A percentile compares a stretch with the other conserved stretches of the same genome.
Conservation (phyloP, 2,797 vertebrate species). For the Anisognathus igniventris region DNA sequence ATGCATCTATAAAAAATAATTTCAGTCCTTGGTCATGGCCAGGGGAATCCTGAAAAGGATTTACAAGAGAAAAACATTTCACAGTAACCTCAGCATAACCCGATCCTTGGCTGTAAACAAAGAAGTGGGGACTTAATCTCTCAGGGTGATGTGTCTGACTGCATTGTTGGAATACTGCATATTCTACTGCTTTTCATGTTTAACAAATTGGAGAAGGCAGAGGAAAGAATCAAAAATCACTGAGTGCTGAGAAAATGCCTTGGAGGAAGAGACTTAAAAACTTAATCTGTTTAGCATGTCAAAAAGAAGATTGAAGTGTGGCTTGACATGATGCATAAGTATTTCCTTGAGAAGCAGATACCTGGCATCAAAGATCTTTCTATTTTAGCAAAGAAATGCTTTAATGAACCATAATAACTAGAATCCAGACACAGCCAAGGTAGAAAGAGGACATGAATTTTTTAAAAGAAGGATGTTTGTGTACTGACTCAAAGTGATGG, state of each 20-base stretch:
- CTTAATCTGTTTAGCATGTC: slow-evolving; percentile 33
- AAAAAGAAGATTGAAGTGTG: slow-evolving; percentile 32
- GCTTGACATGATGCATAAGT: neutral
- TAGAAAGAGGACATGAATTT: neutral
- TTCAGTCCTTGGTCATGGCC: neutral
- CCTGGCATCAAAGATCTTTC: neutral
- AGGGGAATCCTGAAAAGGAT: neutral
- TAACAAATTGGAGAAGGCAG: neutral
- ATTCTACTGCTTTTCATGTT: neutral
- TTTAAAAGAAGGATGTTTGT: neutral
- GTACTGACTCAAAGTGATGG: neutral
- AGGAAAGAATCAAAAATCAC: neutral
- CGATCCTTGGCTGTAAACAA: neutral
- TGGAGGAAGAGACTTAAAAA: slow-evolving; percentile 9
- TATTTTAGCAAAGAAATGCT: neutral
- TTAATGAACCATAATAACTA: slow-evolving; percentile 2
- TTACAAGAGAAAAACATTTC: neutral
- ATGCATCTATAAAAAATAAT: neutral
- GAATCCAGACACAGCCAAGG: neutral
- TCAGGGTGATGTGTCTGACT: neutral
- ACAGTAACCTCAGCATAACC: neutral
- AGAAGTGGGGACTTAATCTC: neutral
- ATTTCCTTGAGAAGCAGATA: slow-evolving; percentile 7
- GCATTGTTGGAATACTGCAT: neutral
- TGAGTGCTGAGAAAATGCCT: slow-evolving; percentile 15